Evolutionary conservation across 35 echinoderm and acorn worm species (phyloP).

Genomic region (Hemicentrotus pulcherrimus): DNA sequence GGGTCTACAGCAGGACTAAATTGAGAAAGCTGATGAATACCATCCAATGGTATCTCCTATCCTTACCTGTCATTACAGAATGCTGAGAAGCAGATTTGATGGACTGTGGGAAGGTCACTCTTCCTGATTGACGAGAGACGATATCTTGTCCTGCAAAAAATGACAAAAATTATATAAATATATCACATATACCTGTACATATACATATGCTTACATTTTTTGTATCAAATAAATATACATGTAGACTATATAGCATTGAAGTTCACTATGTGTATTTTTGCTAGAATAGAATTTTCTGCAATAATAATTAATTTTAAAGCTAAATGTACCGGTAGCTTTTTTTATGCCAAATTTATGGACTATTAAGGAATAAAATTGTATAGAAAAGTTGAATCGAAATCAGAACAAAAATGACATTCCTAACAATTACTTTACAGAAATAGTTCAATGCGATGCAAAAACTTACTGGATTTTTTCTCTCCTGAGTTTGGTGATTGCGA

Average conservation of each 20-base stretch:
- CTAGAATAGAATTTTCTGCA: too few relatives aligned
- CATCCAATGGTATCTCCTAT: neutral
- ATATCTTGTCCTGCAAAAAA: constrained; percentile 26
- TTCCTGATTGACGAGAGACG: constrained; percentile 74
- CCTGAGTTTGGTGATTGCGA: constrained; percentile 52
- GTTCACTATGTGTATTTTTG: too few relatives aligned
- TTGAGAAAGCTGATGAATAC: neutral
- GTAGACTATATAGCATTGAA: too few relatives aligned
- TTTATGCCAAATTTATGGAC: too few relatives aligned
- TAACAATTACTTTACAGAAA: neutral
- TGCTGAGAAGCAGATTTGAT: constrained; percentile 68
- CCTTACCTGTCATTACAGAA: constrained; percentile 74
- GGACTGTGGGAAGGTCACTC: constrained; percentile 87
- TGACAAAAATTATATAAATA: neutral
- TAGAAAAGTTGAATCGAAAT: neutral
- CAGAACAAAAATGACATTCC: neutral
- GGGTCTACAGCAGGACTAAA: neutral
- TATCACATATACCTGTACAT: neutral
- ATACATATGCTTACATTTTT: too few relatives aligned
- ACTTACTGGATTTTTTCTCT: constrained; percentile 80
- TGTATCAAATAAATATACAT: too few relatives aligned
- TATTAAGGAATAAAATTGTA: too few relatives aligned
- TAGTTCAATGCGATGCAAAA: neutral
- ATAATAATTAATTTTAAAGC: too few relatives aligned
- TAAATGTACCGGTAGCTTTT: too few relatives aligned